Evolutionary conservation across 2,888 invertebrate species (phyloP).

Genomic region (Lithosia quadra): DNA sequence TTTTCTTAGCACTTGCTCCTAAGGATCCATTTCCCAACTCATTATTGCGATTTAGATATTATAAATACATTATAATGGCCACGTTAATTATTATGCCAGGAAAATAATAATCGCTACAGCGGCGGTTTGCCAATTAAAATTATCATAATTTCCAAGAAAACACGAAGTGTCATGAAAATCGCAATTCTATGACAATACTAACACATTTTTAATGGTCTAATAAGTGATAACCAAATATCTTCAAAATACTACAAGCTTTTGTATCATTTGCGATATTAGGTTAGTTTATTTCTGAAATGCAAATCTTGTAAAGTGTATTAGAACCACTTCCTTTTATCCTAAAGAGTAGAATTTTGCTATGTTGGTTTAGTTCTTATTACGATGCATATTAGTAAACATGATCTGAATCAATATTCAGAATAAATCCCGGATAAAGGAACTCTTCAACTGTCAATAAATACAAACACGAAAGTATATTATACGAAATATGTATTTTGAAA

Average conservation of each 20-base stretch:
- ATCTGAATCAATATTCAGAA: neutral
- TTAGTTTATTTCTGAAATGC: neutral
- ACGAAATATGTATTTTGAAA: no score
- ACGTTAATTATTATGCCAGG: conserved; percentile 21
- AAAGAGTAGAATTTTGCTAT: neutral
- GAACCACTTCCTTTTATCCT: neutral
- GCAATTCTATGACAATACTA: neutral
- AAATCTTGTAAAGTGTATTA: neutral
- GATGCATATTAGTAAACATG: neutral
- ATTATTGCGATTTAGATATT: conserved; percentile 19
- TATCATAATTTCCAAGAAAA: conserved; percentile 1
- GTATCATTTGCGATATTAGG: neutral
- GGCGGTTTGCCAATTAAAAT: neutral
- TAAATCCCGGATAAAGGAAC: neutral
- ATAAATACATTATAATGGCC: conserved; percentile 20
- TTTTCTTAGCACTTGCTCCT: conserved; percentile 19
- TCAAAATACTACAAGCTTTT: neutral
- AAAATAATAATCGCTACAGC: neutral
- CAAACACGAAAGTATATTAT: neutral
- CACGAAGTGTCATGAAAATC: neutral
- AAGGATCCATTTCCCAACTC: neutral
- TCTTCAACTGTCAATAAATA: neutral
- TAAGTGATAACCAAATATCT: neutral
- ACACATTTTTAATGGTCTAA: neutral
- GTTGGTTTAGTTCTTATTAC: neutral